Conservation (phyloP, 2,888 invertebrate genomes). For the Cheilosia scutellata region DNA sequence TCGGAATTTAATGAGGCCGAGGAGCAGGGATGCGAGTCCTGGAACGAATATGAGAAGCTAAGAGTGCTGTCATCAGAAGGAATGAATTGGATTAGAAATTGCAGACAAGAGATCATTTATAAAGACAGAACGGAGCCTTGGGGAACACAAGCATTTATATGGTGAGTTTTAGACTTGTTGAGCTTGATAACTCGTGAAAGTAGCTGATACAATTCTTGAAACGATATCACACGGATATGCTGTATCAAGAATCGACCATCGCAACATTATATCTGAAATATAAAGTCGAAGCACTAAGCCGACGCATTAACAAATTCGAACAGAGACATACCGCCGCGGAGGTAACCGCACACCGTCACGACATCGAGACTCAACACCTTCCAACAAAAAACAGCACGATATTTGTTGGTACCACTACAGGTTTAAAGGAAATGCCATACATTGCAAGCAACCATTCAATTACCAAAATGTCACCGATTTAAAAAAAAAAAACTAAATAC, state of each 20-base stretch:
- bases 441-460: not conserved
- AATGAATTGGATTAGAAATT: too few relatives aligned
- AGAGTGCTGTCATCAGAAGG: too few relatives aligned
- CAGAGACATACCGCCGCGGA: not conserved
- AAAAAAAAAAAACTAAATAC: not conserved
- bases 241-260: conserved; percentile 20
- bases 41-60: too few relatives aligned
- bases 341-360: conserved; percentile 18
- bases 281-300: conserved; percentile 32
- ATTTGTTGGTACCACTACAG: too few relatives aligned
- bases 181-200: conserved; percentile 47
- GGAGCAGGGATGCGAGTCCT: too few relatives aligned
- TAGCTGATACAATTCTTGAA: conserved; percentile 59
- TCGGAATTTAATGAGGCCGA: too few relatives aligned
- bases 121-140: too few relatives aligned
- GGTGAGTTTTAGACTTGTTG: too few relatives aligned
- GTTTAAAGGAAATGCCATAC: not conserved
- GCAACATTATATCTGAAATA: not conserved
- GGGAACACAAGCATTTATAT: too few relatives aligned
- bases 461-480: not conserved
- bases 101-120: too few relatives aligned
- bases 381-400: not conserved
- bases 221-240: conserved; percentile 2
- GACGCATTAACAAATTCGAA: conserved; percentile 13
- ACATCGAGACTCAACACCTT: conserved; percentile 1